Percentiles rank a stretch among this genome's conserved stretches.
phyloP scores from a whole-genome alignment of 2,888 invertebrate genomes.

The Helleia helle region DNA sequence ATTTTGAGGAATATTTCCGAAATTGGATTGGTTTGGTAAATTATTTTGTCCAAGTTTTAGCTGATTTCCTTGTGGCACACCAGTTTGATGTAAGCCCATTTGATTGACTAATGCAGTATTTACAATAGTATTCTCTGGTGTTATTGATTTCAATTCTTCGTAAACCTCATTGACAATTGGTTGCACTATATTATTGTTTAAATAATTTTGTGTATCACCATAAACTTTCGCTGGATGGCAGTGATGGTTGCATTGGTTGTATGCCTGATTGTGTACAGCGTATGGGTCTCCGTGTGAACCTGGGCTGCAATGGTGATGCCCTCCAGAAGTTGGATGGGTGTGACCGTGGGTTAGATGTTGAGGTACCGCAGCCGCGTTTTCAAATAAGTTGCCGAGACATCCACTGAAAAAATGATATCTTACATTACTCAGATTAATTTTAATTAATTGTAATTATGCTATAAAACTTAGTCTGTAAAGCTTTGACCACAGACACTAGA shows the following conservation, averaged over 20 bases:
- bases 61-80: slow-evolving; percentile 2
- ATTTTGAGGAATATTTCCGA: slow-evolving; percentile 19
- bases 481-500: no score
- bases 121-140: slow-evolving; percentile 44
- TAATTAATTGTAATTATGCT: no score
- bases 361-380: slow-evolving; percentile 22
- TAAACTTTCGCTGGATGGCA: no score
- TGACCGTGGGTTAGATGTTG: slow-evolving; percentile 13
- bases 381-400: slow-evolving; percentile 60
- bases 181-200: slow-evolving; percentile 39
- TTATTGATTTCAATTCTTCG: slow-evolving; percentile 47
- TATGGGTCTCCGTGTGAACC: no score
- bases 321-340: slow-evolving; percentile 28
- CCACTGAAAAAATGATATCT: slow-evolving; percentile 61
- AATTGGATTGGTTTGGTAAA: no score
- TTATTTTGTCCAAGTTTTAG: slow-evolving; percentile 12
- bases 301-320: slow-evolving; percentile 33
- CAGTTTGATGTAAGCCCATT: slow-evolving; percentile 31
- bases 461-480: no score
- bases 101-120: slow-evolving; percentile 41
- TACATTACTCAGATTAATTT: no score
- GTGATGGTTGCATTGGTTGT: no score
- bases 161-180: slow-evolving; percentile 58
- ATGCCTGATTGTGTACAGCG: no score
- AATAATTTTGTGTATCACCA: neutral